Conservation (phyloP, 2,113 vertebrate species). For the Piaya cayana region DNA sequence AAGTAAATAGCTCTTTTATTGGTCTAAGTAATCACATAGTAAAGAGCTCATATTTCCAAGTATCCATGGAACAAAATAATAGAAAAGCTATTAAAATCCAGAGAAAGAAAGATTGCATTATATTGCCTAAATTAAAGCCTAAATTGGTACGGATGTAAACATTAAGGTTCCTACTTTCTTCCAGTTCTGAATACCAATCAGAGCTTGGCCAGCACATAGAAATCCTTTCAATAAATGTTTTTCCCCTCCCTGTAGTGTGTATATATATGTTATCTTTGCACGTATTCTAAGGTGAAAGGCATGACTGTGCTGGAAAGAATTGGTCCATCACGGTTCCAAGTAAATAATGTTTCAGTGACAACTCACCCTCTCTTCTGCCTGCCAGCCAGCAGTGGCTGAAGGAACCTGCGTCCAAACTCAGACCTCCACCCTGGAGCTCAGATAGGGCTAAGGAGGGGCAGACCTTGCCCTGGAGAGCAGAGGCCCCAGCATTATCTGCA, state of each 20-base stretch:
- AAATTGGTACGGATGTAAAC: not conserved
- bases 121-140: constrained; percentile 4
- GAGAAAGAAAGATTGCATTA: constrained; percentile 23
- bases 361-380: not conserved
- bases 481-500: not conserved
- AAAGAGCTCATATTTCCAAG: constrained; percentile 37
- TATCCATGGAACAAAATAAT: constrained; percentile 9
- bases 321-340: not conserved
- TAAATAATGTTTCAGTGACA: not conserved
- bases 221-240: not conserved
- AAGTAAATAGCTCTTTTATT: constrained; percentile 30
- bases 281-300: not conserved
- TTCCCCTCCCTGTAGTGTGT: accelerated
- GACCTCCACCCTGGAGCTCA: not conserved
- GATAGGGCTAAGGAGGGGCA: not conserved
- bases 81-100: constrained; percentile 18
- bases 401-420: accelerated
- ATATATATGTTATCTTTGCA: not conserved
- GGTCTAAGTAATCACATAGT: not conserved
- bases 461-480: not conserved
- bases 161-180: not conserved
- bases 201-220: not conserved
- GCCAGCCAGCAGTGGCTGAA: not conserved
- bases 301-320: not conserved
- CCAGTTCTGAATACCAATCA: not conserved